Evolutionary conservation across 2,888 invertebrate genomes (phyloP).

Genomic region (Alloscopus bannaensis): DNA sequence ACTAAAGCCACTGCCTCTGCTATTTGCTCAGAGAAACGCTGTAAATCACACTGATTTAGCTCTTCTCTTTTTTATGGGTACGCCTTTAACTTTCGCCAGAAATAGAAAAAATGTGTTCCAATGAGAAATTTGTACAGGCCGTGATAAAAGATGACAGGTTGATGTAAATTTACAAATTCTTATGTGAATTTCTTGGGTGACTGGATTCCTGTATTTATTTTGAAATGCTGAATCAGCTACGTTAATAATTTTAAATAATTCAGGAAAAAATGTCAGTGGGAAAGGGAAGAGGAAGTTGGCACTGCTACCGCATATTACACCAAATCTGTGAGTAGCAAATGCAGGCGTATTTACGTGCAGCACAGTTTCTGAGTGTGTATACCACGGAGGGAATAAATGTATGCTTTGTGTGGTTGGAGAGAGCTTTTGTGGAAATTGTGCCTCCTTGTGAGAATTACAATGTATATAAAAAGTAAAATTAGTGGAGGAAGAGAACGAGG

Average conservation of each 20-base stretch:
- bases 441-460: too few relatives aligned
- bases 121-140: background rate
- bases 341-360: too few relatives aligned
- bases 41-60: slow-evolving; percentile 17
- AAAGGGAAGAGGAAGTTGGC: too few relatives aligned
- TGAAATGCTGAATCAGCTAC: slow-evolving; percentile 5
- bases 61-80: background rate
- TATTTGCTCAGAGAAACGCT: background rate
- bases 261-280: slow-evolving; percentile 10
- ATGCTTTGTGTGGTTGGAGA: too few relatives aligned
- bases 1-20: too few relatives aligned
- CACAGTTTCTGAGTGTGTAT: too few relatives aligned
- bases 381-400: too few relatives aligned
- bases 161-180: slow-evolving; percentile 15
- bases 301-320: too few relatives aligned
- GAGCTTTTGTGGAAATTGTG: too few relatives aligned
- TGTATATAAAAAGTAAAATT: slow-evolving; percentile 28
- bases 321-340: too few relatives aligned
- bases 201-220: background rate
- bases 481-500: slow-evolving; percentile 24
- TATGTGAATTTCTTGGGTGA: slow-evolving; percentile 8
- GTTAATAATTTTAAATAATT: slow-evolving; percentile 1
- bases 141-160: background rate
- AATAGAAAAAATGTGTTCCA: background rate
- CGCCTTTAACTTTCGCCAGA: too few relatives aligned